Evolutionary conservation across 2,888 invertebrate species (phyloP).

Genomic region (Drosophila vallismaia): DNA sequence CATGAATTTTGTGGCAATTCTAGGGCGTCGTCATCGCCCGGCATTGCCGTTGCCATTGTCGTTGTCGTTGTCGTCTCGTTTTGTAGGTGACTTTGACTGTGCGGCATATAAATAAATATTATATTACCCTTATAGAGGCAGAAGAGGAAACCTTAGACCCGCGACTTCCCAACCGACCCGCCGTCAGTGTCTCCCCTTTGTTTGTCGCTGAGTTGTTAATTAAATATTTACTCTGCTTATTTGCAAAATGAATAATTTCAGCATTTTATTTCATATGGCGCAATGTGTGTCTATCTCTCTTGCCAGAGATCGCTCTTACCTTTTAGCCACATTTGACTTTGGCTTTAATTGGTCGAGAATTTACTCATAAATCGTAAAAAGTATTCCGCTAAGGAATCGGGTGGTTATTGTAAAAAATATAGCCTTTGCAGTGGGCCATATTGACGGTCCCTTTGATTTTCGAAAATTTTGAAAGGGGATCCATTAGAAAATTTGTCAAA

Average conservation of each 20-base stretch:
- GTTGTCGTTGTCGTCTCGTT: conserved; percentile 23
- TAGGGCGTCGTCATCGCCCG: conserved; percentile 32
- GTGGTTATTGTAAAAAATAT: too few relatives aligned
- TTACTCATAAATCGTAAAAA: too few relatives aligned
- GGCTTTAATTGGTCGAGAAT: conserved; percentile 46
- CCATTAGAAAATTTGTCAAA: too few relatives aligned
- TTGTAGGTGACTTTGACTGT: conserved; percentile 56
- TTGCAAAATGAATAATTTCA: conserved; percentile 80
- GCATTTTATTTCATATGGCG: conserved; percentile 71
- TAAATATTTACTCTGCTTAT: conserved; percentile 81
- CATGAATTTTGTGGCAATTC: conserved; percentile 44
- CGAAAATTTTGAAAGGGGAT: too few relatives aligned
- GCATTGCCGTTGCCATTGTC: background rate
- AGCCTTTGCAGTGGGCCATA: background rate
- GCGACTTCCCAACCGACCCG: conserved; percentile 10
- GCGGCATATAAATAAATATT: conserved; percentile 70
- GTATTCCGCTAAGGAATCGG: too few relatives aligned
- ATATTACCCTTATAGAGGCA: conserved; percentile 57
- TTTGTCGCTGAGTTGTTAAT: conserved; percentile 72
- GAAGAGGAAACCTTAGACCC: conserved; percentile 67
- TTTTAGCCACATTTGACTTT: conserved; percentile 60
- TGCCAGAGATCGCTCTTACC: conserved; percentile 22
- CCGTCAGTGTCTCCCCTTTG: conserved; percentile 22
- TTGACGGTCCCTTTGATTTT: too few relatives aligned
- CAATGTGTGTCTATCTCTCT: conserved; percentile 39